phyloP scores from a whole-genome alignment of 2,888 invertebrate genomes.

The Chaitophorus viminalis region DNA sequence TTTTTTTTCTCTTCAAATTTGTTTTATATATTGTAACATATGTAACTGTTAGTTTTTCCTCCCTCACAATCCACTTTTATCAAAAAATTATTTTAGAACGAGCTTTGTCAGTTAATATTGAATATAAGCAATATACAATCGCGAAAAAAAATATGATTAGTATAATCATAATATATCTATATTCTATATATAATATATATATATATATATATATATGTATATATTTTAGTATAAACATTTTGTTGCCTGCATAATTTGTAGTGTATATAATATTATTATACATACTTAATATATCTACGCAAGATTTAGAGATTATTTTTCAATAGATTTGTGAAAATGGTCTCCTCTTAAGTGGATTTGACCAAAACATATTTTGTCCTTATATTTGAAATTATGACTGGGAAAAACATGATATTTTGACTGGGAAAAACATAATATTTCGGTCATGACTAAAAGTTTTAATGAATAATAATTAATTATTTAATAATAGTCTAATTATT shows the following conservation, averaged over 20 bases:
- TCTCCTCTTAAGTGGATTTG: not conserved
- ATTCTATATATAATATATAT: not conserved
- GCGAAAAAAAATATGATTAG: not conserved
- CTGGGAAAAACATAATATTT: not conserved
- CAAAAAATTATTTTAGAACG: conserved; percentile 24
- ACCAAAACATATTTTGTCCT: conserved; percentile 17
- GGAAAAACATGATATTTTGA: too few species aligned
- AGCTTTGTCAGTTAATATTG: conserved; percentile 31
- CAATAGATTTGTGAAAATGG: not conserved
- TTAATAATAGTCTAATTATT: conserved; percentile 9
- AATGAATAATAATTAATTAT: conserved; percentile 6
- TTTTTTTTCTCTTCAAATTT: conserved; percentile 24
- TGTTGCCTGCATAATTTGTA: conserved; percentile 16
- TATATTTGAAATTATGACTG: not conserved
- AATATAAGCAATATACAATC: not conserved
- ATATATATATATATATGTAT: conserved; percentile 32
- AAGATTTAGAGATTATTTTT: not conserved
- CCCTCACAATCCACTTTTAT: conserved; percentile 9
- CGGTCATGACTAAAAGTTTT: not conserved
- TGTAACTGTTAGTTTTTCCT: conserved; percentile 18
- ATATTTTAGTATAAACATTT: conserved; percentile 8
- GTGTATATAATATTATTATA: conserved; percentile 3
- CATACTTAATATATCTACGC: not conserved
- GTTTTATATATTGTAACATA: not conserved
- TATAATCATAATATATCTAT: too few species aligned